Evolutionary conservation across 1,140 invertebrate species (phyloP), one percentile per base, ranked within the genome.

Genomic region (Thaumetopoea pityocampa): DNA sequence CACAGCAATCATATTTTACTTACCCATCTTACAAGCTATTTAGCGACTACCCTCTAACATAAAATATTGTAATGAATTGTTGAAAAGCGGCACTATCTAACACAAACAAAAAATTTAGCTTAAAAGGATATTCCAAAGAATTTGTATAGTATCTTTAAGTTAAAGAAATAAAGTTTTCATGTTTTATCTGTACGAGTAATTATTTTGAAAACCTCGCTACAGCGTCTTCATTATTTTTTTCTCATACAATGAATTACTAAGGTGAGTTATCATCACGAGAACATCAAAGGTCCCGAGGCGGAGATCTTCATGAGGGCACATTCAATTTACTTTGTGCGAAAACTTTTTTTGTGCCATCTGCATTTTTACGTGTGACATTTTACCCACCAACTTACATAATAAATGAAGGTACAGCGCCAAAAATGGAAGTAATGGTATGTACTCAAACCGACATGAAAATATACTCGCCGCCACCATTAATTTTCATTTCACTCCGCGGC

Each of bases 381-480:
- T 42, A 46, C 48, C 40, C 45, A 62, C 27, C 38, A 62, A 67
- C 67, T 74, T 76, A 77, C 73, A 79, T 79, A 81, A 83, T 79
- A 79, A 78, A 83, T 83, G 79, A 73, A 64, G 67, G 67, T 71
- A 53, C 52, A 54, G 52, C 62, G 61, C 73, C 72, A 73, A 79
- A 80, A 80, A 61, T 61, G 64, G 66, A 73, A 80, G 61, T 67
- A 83, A 83, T 83, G 74, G 79, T 76, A 67, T 80, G 60, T 81
- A 74, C 79, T 81, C 74, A 67, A 68, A 81, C 67, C 67, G 59
- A 83, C 79, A 83, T 66, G 79, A 81, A 83, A 83, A 83, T 78
- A 83, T 83, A 83, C 79, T 83, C 60, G 48, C 65, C 60, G 50
- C 66, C 45, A 65, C 64, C 77, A 83, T 83, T 83, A 81, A 83